phyloP scores from a whole-genome alignment of 2,888 invertebrate genomes.

The Caenorhabditis japonica region DNA sequence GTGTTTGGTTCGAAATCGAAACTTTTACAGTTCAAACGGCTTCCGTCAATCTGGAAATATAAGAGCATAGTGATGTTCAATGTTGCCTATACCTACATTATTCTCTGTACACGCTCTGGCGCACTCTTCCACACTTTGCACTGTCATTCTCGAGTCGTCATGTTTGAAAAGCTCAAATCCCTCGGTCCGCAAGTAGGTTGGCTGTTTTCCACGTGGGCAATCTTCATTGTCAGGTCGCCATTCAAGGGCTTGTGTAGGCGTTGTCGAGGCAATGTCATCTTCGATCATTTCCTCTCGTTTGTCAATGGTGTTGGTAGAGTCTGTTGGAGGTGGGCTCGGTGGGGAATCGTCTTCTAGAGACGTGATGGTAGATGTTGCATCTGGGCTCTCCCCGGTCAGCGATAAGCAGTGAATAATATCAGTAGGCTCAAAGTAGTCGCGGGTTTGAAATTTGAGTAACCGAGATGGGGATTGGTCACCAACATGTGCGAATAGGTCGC shows the following conservation, averaged over 20 bases:
- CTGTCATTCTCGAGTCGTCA: slow-evolving; percentile 64
- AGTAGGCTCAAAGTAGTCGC: slow-evolving; percentile 76
- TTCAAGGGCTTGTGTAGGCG: background rate
- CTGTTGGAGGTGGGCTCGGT: slow-evolving; percentile 45
- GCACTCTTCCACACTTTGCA: slow-evolving; percentile 64
- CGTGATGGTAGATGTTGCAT: background rate
- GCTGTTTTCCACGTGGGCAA: slow-evolving; percentile 37
- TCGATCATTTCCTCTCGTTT: slow-evolving; percentile 10
- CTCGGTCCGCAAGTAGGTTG: slow-evolving; percentile 70
- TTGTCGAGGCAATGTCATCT: background rate
- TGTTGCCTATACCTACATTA: slow-evolving; percentile 51
- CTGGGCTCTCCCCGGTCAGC: background rate
- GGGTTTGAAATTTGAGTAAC: slow-evolving; percentile 74
- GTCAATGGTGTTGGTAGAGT: slow-evolving; percentile 24
- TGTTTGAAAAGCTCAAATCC: slow-evolving; percentile 73
- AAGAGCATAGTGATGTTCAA: no score
- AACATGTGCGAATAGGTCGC: slow-evolving; percentile 77
- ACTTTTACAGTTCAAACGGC: slow-evolving; percentile 69
- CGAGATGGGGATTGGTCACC: slow-evolving; percentile 73
- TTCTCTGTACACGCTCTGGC: slow-evolving; percentile 66
- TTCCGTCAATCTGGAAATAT: slow-evolving; percentile 60
- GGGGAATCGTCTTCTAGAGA: slow-evolving; percentile 1
- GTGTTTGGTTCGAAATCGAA: slow-evolving; percentile 66
- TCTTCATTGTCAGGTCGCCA: background rate
- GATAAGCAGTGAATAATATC: slow-evolving; percentile 50